A percentile compares a stretch with the other conserved stretches of the same genome.
phyloP scores from a whole-genome alignment of 2,797 vertebrate genomes.

The Sarcoramphus papa region DNA sequence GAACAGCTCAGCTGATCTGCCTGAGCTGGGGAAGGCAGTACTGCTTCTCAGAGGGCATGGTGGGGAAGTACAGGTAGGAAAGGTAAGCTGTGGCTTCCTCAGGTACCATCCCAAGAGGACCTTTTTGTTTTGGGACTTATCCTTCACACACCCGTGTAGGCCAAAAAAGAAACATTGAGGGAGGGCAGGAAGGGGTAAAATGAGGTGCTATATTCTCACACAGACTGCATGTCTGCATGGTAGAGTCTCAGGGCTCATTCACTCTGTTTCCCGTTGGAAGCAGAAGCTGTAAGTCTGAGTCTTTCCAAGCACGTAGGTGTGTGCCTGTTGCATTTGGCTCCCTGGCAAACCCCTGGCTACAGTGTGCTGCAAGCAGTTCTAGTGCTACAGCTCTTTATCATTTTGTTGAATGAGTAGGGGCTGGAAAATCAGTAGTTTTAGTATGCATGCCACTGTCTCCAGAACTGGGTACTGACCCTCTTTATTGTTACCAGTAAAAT shows the following conservation, averaged over 20 bases:
- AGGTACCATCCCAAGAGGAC: neutral
- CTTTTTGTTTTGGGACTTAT: neutral
- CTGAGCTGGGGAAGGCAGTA: neutral
- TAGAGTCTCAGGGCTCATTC: neutral
- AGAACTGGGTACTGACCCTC: neutral
- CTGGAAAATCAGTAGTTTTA: conserved; percentile 32
- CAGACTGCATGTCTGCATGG: neutral
- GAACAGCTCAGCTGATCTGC: neutral
- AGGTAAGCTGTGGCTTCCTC: neutral
- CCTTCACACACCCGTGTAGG: neutral
- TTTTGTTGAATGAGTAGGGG: neutral
- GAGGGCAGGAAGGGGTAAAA: neutral
- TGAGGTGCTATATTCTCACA: neutral
- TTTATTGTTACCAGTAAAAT: conserved; percentile 51
- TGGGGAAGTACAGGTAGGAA: neutral
- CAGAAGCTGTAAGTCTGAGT: neutral
- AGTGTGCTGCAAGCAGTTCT: neutral
- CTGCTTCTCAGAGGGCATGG: neutral
- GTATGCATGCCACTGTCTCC: neutral
- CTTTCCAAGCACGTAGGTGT: neutral
- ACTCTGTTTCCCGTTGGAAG: neutral
- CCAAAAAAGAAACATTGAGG: neutral
- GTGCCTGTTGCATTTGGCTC: neutral
- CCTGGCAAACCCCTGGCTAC: neutral
- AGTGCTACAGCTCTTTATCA: neutral